phyloP scores from a whole-genome alignment of 2,113 vertebrate species.

The Sceloporus tristichus region DNA sequence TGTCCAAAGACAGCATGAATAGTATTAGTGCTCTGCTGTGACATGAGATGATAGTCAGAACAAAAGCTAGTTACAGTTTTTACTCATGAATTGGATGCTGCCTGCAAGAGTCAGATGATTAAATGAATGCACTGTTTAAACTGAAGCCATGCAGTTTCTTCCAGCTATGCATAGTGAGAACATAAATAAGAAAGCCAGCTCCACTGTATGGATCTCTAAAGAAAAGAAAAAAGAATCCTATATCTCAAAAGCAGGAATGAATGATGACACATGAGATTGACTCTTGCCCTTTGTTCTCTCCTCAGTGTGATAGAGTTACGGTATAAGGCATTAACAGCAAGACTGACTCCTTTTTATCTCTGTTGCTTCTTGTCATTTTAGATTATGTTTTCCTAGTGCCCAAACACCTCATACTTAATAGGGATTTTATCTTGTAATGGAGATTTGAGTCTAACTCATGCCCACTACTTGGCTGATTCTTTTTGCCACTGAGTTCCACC shows the following conservation, averaged over 20 bases:
- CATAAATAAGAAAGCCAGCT: neutral
- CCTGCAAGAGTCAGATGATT: neutral
- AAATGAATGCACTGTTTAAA: neutral
- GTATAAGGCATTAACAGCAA: neutral
- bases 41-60: neutral
- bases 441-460: neutral
- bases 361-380: neutral
- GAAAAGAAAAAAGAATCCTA: neutral
- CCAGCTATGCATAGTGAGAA: no score
- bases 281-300: neutral
- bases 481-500: no score
- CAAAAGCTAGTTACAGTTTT: neutral
- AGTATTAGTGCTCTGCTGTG: neutral
- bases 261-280: neutral
- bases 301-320: neutral
- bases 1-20: neutral
- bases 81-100: neutral
- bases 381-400: neutral
- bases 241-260: neutral
- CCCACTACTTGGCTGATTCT: neutral
- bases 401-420: neutral
- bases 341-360: neutral
- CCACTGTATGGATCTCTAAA: neutral
- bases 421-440: neutral
- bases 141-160: no score